Evolutionary conservation across 2,797 vertebrate species (phyloP).

Genomic region (Ataeniobius toweri): DNA sequence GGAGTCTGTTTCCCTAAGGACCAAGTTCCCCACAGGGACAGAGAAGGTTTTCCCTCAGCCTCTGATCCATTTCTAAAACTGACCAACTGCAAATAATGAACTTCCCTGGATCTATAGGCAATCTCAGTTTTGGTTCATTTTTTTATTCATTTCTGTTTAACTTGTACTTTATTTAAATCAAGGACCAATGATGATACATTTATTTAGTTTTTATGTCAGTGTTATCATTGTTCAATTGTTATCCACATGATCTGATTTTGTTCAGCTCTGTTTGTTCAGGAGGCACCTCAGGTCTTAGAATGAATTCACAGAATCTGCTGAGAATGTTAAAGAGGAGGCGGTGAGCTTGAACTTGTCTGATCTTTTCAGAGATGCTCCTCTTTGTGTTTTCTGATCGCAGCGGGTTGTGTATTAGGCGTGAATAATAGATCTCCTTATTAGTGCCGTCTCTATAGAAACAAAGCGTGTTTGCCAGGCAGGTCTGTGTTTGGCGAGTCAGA

Average conservation of each 20-base stretch:
- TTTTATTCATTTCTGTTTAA: not conserved
- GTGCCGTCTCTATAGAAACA: conserved; percentile 76
- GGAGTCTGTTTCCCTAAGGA: conserved; percentile 24
- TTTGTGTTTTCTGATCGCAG: conserved; percentile 53
- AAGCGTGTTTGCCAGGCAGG: conserved; percentile 47
- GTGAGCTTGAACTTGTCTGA: conserved; percentile 27
- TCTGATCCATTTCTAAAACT: conserved; percentile 43
- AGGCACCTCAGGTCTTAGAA: conserved; percentile 2
- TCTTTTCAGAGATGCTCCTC: conserved; percentile 37
- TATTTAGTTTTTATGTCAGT: not conserved
- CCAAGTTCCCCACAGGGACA: conserved; percentile 21
- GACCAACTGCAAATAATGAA: conserved; percentile 33
- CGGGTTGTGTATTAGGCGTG: conserved; percentile 47
- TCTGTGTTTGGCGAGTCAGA: conserved; percentile 33
- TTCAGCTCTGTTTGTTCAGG: conserved; percentile 4
- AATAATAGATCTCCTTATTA: conserved; percentile 67
- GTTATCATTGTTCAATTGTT: not conserved
- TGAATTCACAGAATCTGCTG: conserved; percentile 19
- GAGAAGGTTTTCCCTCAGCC: conserved; percentile 18
- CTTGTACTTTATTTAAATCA: not conserved
- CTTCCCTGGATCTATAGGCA: conserved; percentile 25
- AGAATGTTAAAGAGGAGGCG: conserved; percentile 38
- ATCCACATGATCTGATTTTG: conserved; percentile 14
- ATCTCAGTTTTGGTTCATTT: conserved; percentile 3
- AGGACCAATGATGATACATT: not conserved